These are phyloP conservation scores for Brachycybe producta DNA, from an alignment of 2,888 invertebrate genomes.

Conservation along the genomic window DNA sequence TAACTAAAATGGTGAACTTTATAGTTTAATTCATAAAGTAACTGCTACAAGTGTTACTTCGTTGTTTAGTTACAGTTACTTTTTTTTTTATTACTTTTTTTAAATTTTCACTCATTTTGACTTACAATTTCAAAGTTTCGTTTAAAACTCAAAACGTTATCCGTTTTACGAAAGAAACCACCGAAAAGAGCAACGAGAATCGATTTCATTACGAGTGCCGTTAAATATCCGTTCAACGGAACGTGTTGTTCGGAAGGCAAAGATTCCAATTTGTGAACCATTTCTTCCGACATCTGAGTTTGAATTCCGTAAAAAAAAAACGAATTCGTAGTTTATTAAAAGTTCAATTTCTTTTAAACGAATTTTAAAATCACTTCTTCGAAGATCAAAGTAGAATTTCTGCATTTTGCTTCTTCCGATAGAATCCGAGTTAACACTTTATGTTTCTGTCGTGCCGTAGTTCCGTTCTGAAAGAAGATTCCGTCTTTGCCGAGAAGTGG, in stretches of 20 bases:
- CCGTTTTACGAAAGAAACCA: slow-evolving; percentile 27
- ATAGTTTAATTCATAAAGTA: too few species aligned
- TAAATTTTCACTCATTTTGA: too few species aligned
- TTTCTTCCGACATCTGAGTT: slow-evolving; percentile 27
- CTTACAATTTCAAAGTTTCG: slow-evolving; percentile 29
- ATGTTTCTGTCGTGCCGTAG: slow-evolving; percentile 18
- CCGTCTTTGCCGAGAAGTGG: slow-evolving; percentile 26
- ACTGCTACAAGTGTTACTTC: too few species aligned
- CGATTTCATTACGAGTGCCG: slow-evolving; percentile 28
- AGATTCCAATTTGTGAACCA: slow-evolving; percentile 28
- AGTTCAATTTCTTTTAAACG: background rate
- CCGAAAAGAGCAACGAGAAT: slow-evolving; percentile 28
- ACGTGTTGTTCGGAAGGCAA: slow-evolving; percentile 31
- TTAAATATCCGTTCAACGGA: slow-evolving; percentile 29
- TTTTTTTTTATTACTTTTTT: too few species aligned
- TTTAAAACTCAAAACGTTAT: slow-evolving; percentile 27
- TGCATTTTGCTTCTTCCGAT: background rate
- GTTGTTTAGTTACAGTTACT: too few species aligned
- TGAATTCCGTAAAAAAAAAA: background rate
- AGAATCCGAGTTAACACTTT: slow-evolving; percentile 8
- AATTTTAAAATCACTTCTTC: slow-evolving; percentile 4
- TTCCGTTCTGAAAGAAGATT: slow-evolving; percentile 19
- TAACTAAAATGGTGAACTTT: too few species aligned
- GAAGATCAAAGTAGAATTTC: slow-evolving; percentile 1
- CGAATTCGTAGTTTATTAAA: background rate